Percentiles rank a stretch among this genome's conserved stretches.
phyloP scores from a whole-genome alignment of 2,113 vertebrate species.

The Lagopus leucura region DNA sequence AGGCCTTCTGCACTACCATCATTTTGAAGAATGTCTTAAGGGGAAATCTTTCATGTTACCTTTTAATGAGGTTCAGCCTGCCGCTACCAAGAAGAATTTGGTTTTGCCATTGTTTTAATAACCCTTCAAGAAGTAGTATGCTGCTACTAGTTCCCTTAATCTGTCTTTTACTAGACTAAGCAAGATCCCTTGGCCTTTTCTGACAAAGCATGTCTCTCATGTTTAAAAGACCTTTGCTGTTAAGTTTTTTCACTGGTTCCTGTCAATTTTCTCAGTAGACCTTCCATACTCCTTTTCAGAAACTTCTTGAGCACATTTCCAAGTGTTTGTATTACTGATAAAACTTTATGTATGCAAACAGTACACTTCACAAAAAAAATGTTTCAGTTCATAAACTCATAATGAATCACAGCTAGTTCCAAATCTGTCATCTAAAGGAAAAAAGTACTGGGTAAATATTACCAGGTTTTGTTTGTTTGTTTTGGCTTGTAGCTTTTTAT shows the following conservation, averaged over 20 bases:
- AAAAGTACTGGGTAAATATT: not conserved
- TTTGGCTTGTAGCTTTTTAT: not conserved
- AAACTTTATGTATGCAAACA: not conserved
- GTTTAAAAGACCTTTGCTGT: not conserved
- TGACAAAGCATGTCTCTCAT: not conserved
- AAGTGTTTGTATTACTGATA: not conserved
- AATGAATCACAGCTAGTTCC: constrained; percentile 24
- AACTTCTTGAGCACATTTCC: not conserved
- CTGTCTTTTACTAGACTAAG: not conserved
- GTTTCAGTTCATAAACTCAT: not conserved
- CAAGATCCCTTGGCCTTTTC: not conserved
- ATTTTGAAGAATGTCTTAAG: not conserved
- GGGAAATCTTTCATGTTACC: not conserved
- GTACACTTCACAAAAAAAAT: not conserved
- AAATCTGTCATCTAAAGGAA: constrained; percentile 4
- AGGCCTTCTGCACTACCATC: not conserved
- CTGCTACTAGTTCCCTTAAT: not conserved
- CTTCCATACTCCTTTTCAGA: not conserved
- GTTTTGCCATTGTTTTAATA: not conserved
- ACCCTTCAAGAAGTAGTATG: not conserved
- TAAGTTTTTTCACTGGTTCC: not conserved
- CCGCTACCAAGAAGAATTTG: not conserved
- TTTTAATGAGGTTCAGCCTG: not conserved
- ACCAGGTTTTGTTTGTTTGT: not conserved
- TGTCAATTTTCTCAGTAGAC: not conserved